phyloP scores from a whole-genome alignment of 2,888 invertebrate species.

The Clusia tigrina region DNA sequence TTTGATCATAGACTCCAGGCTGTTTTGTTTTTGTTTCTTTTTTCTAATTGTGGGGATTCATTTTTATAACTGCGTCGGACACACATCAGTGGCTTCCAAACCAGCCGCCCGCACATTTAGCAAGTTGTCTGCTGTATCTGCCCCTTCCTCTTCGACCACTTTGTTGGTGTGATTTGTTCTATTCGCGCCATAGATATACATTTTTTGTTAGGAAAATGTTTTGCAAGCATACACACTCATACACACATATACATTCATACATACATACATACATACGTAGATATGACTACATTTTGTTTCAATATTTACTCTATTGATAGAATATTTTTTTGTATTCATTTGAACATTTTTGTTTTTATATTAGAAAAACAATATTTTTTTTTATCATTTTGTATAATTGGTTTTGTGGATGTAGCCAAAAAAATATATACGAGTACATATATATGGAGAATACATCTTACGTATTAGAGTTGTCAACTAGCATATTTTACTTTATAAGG shows the following conservation, averaged over 20 bases:
- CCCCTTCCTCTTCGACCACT: not conserved
- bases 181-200: not conserved
- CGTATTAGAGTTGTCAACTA: no score
- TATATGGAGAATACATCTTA: no score
- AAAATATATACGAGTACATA: no score
- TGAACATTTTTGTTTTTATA: not conserved
- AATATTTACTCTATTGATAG: not conserved
- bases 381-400: no score
- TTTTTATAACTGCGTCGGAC: constrained; percentile 46
- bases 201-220: not conserved
- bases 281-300: not conserved
- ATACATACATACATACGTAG: not conserved
- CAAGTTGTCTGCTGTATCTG: not conserved
- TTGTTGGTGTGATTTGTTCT: not conserved
- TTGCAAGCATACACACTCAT: no score
- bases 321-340: no score
- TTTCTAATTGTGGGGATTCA: not conserved
- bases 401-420: no score
- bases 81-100: constrained; percentile 46
- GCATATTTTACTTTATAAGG: not conserved
- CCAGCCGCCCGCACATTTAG: not conserved
- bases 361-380: not conserved
- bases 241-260: no score
- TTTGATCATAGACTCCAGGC: no score
- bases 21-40: not conserved